phyloP scores from a whole-genome alignment of 2,888 invertebrate genomes.

The Nephrotoma flavescens region DNA sequence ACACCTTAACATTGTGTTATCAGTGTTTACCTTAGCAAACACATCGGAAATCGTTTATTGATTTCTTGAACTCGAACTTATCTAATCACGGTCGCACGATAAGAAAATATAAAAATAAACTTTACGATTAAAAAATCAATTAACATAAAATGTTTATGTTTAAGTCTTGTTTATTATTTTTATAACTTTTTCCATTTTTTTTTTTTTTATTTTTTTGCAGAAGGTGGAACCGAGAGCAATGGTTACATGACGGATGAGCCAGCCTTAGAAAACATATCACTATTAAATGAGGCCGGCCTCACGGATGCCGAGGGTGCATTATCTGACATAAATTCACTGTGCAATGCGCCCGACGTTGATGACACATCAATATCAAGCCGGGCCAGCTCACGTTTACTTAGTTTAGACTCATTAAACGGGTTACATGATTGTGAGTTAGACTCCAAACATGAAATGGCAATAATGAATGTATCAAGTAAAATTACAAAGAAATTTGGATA shows the following conservation, averaged over 20 bases:
- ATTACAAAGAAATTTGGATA: slow-evolving; percentile 32
- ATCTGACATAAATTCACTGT: slow-evolving; percentile 74
- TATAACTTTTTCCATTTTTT: not conserved
- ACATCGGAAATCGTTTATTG: not conserved
- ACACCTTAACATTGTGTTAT: not conserved
- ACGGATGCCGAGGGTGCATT: slow-evolving; percentile 79
- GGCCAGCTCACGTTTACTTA: slow-evolving; percentile 67
- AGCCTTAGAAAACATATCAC: slow-evolving; percentile 69
- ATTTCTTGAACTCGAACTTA: not conserved
- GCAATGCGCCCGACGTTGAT: slow-evolving; percentile 48
- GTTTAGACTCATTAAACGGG: slow-evolving; percentile 65
- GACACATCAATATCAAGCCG: slow-evolving; percentile 70
- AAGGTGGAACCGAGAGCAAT: slow-evolving; percentile 51
- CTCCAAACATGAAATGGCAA: slow-evolving; percentile 33
- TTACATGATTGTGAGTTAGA: slow-evolving; percentile 53
- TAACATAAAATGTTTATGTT: not conserved
- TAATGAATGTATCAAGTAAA: slow-evolving; percentile 32
- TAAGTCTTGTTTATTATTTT: not conserved
- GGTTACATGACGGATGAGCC: slow-evolving; percentile 82
- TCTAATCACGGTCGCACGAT: not conserved
- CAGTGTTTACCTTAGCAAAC: not conserved
- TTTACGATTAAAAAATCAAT: not conserved
- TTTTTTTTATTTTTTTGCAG: not conserved
- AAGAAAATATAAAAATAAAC: not conserved
- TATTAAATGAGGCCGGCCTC: slow-evolving; percentile 71